Conservation (phyloP, 2,888 invertebrate genomes). For the Caenorhabditis sp. region DNA sequence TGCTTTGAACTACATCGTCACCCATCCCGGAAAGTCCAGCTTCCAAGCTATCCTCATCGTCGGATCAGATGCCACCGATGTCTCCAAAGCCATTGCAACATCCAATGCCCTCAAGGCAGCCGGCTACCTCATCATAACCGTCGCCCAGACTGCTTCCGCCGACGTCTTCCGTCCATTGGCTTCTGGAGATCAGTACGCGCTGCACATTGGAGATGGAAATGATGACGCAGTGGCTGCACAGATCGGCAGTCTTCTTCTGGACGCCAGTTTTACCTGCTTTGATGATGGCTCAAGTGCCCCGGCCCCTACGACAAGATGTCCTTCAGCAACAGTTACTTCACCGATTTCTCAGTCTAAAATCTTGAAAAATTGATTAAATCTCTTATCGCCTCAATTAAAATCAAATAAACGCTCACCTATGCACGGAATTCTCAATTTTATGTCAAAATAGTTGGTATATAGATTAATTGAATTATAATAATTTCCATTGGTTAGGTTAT, state of each 20-base stretch:
- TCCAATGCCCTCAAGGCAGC: slow-evolving; percentile 13
- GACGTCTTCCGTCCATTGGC: slow-evolving; percentile 36
- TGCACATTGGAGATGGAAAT: slow-evolving; percentile 27
- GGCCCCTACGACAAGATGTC: slow-evolving; percentile 41
- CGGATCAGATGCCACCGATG: slow-evolving; percentile 26
- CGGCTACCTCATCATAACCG: slow-evolving; percentile 44
- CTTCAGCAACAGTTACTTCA: no score
- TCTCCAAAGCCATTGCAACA: not conserved
- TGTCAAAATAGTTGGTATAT: no score
- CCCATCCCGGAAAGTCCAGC: not conserved
- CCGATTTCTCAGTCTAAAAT: no score
- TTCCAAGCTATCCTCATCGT: slow-evolving; percentile 41
- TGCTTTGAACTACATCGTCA: slow-evolving; percentile 16
- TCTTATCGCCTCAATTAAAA: no score
- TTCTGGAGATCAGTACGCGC: slow-evolving; percentile 28
- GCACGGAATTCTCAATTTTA: no score
- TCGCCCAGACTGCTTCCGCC: slow-evolving; percentile 31
- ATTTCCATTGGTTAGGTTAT: no score
- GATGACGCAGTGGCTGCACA: slow-evolving; percentile 26
- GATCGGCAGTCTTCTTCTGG: slow-evolving; percentile 38
- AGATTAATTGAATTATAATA: no score
- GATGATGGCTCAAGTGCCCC: slow-evolving; percentile 33
- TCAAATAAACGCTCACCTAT: no score
- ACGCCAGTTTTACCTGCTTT: slow-evolving; percentile 33
- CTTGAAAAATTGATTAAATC: no score